These are phyloP conservation scores for Sebastes iracundus DNA, from an alignment of 2,797 vertebrate genomes.

Conservation along the genomic window DNA sequence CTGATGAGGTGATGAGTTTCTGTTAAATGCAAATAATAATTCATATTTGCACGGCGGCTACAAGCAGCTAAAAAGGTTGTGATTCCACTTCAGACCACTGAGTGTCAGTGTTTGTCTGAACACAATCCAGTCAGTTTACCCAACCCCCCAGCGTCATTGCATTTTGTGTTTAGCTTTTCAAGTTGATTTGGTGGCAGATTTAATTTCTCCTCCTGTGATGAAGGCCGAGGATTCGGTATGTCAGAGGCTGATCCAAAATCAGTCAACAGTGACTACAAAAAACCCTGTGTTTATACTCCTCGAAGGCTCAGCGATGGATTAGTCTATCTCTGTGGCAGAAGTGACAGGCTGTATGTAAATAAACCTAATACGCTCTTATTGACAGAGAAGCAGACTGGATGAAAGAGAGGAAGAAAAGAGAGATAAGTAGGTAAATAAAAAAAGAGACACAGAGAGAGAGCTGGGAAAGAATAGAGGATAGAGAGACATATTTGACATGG, in stretches of 20 bases:
- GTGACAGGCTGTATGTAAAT: slow-evolving; percentile 58
- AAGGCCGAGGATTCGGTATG: slow-evolving; percentile 38
- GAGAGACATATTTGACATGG: slow-evolving; percentile 5
- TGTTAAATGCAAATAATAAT: background rate
- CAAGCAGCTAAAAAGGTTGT: background rate
- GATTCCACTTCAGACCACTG: slow-evolving; percentile 45
- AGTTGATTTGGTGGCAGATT: slow-evolving; percentile 45
- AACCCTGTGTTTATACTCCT: slow-evolving; percentile 39
- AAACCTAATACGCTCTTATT: slow-evolving; percentile 31
- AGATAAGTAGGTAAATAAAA: slow-evolving; percentile 27
- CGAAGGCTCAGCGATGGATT: slow-evolving; percentile 48
- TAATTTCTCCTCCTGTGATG: slow-evolving; percentile 41
- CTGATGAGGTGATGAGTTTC: background rate
- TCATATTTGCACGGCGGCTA: background rate
- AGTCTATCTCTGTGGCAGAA: slow-evolving; percentile 44
- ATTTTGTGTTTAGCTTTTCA: slow-evolving; percentile 18
- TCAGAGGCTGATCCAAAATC: slow-evolving; percentile 45
- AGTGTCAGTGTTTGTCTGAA: slow-evolving; percentile 67
- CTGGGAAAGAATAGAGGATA: background rate
- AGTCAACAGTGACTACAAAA: slow-evolving; percentile 32
- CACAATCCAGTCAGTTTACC: background rate
- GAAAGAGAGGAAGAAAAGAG: background rate
- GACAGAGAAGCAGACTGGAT: slow-evolving; percentile 20
- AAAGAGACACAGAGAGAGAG: background rate
- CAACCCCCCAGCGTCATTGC: background rate